Percentiles rank a stretch among this genome's conserved stretches.
These are phyloP conservation scores for Hormiphora californensis DNA, from an alignment of 37 sponge, comb jelly and placozoan genomes.

Conservation along the genomic window DNA sequence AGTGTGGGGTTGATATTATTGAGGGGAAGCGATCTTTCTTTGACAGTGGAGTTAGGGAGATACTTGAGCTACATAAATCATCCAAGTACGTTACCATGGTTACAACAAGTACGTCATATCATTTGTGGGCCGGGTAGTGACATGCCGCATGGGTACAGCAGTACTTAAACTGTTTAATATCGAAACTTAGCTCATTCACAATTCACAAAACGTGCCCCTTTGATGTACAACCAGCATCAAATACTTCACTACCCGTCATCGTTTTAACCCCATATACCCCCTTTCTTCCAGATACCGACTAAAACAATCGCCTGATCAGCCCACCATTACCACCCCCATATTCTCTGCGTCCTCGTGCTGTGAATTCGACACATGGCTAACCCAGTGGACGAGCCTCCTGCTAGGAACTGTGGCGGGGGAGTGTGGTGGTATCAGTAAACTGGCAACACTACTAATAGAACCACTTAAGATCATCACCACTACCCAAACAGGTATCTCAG, in stretches of 20 bases:
- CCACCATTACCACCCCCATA: too few relatives aligned
- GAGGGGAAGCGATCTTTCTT: background rate
- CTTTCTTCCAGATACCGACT: background rate
- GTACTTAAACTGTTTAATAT: background rate
- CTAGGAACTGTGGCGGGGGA: constrained; percentile 5
- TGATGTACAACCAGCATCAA: background rate
- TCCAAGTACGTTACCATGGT: constrained; percentile 20
- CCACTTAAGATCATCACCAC: constrained; percentile 39
- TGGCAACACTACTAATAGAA: background rate
- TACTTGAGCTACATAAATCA: constrained; percentile 23
- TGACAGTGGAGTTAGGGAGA: constrained; percentile 45
- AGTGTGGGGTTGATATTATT: background rate
- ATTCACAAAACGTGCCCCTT: background rate
- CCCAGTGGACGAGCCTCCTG: background rate
- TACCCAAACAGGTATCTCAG: background rate
- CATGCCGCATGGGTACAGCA: background rate
- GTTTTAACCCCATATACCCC: background rate
- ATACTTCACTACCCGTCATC: background rate
- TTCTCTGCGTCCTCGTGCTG: too few relatives aligned
- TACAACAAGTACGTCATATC: background rate
- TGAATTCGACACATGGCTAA: constrained; percentile 18
- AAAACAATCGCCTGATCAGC: background rate
- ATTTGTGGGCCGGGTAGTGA: background rate
- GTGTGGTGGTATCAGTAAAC: background rate
- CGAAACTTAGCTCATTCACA: background rate